Evolutionary conservation across 2,113 vertebrate genomes (phyloP).

Genomic region (Rhinichthys klamathensis): DNA sequence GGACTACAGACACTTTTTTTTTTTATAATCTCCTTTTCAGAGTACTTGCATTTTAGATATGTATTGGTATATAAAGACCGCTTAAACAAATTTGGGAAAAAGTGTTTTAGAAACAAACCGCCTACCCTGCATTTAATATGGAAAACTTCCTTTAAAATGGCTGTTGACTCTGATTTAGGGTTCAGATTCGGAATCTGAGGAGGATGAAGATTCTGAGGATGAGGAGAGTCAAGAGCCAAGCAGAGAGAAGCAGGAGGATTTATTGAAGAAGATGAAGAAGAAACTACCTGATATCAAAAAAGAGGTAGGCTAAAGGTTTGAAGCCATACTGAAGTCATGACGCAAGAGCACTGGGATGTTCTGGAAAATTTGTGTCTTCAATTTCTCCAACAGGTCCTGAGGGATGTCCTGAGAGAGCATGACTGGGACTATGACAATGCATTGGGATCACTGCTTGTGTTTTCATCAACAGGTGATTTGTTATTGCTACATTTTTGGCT

Average conservation of each 20-base stretch:
- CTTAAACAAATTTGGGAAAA: too few species aligned
- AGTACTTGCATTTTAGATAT: too few species aligned
- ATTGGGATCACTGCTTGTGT: slow-evolving; percentile 83
- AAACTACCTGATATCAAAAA: slow-evolving; percentile 87
- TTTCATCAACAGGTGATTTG: slow-evolving; percentile 80
- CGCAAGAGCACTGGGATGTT: background rate
- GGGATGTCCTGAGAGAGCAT: slow-evolving; percentile 88
- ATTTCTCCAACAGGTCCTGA: slow-evolving; percentile 80
- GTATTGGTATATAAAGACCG: too few species aligned
- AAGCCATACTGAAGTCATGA: background rate
- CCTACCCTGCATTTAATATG: too few species aligned
- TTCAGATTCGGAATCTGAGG: slow-evolving; percentile 47
- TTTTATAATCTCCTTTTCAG: too few species aligned
- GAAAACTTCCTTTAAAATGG: background rate
- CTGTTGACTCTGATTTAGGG: slow-evolving; percentile 34
- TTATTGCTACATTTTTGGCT: background rate
- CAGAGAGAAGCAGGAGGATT: slow-evolving; percentile 83
- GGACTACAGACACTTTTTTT: too few species aligned
- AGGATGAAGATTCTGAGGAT: slow-evolving; percentile 45
- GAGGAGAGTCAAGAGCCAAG: slow-evolving; percentile 69
- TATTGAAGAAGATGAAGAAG: slow-evolving; percentile 86
- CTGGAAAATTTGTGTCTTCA: background rate
- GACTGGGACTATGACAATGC: slow-evolving; percentile 89
- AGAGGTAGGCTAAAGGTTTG: slow-evolving; percentile 75
- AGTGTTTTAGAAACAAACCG: too few species aligned